phyloP scores from a whole-genome alignment of 2,888 invertebrate genomes.

The Pachymerium ferrugineum region DNA sequence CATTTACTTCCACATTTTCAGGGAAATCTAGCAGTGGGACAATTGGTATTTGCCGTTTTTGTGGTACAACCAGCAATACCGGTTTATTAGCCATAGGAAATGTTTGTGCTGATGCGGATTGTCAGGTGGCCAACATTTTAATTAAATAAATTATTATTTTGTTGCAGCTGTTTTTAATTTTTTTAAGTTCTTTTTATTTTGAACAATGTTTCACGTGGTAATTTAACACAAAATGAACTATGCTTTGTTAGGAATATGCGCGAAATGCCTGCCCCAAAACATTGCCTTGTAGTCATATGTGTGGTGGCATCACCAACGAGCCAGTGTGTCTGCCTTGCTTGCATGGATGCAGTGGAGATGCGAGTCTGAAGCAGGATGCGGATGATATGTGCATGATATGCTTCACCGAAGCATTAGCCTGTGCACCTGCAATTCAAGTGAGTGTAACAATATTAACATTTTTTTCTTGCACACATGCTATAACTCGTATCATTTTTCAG shows the following conservation, averaged over 20 bases:
- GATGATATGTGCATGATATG: conserved; percentile 99
- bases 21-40: conserved; percentile 40
- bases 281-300: conserved; percentile 81
- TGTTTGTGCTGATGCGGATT: conserved; percentile 88
- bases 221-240: background rate
- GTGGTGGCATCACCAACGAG: conserved; percentile 88
- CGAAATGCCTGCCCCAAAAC: conserved; percentile 75
- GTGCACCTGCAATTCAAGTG: conserved; percentile 87
- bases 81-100: conserved; percentile 86
- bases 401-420: conserved; percentile 92
- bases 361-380: conserved; percentile 77
- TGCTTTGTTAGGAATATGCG: conserved; percentile 60
- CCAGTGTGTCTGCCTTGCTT: conserved; percentile 79
- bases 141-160: too few relatives aligned
- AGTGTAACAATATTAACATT: background rate
- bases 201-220: background rate
- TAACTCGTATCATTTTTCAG: conserved; percentile 47
- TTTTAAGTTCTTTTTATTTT: background rate
- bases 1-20: too few relatives aligned
- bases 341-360: conserved; percentile 62
- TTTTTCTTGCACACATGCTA: background rate
- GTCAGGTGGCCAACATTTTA: conserved; percentile 62
- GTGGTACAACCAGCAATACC: conserved; percentile 72
- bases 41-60: conserved; percentile 80
- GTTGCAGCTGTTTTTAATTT: background rate